Evolutionary conservation across 2,888 invertebrate genomes (phyloP).

Genomic region (Metalampra italica): DNA sequence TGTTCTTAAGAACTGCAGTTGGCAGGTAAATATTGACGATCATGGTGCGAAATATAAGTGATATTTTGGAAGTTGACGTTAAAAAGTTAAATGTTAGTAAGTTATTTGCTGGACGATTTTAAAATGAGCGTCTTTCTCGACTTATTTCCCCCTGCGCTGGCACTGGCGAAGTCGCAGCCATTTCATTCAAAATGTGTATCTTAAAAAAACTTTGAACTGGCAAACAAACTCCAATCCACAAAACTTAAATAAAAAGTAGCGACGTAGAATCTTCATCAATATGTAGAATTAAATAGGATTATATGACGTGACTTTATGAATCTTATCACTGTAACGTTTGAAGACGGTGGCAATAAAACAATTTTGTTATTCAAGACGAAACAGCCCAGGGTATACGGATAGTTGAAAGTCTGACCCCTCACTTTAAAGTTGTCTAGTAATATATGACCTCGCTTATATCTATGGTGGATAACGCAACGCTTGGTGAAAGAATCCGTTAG

Average conservation of each 20-base stretch:
- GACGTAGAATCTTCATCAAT: too few species aligned
- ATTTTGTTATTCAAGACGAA: too few species aligned
- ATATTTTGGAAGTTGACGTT: conserved; percentile 40
- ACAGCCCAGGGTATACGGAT: not conserved
- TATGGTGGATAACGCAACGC: conserved; percentile 7
- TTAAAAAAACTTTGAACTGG: too few species aligned
- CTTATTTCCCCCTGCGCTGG: too few species aligned
- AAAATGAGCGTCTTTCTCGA: not conserved
- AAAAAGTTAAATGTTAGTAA: conserved; percentile 13
- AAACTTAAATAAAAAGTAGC: too few species aligned
- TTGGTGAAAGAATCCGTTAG: conserved; percentile 9
- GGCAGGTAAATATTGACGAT: conserved; percentile 37
- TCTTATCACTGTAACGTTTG: too few species aligned
- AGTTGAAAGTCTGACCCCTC: not conserved
- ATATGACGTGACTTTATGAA: too few species aligned
- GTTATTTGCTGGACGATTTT: not conserved
- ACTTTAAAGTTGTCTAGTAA: conserved; percentile 1
- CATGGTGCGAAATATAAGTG: conserved; percentile 33
- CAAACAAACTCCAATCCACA: too few species aligned
- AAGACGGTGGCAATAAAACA: too few species aligned
- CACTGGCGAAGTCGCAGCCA: too few species aligned
- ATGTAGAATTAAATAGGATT: too few species aligned
- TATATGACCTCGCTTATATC: conserved; percentile 42
- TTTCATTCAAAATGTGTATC: too few species aligned
- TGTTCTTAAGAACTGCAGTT: conserved; percentile 34